Base-by-base conservation (phyloP, 2,113 vertebrate genomes). In the Paralichthys olivaceus region DNA sequence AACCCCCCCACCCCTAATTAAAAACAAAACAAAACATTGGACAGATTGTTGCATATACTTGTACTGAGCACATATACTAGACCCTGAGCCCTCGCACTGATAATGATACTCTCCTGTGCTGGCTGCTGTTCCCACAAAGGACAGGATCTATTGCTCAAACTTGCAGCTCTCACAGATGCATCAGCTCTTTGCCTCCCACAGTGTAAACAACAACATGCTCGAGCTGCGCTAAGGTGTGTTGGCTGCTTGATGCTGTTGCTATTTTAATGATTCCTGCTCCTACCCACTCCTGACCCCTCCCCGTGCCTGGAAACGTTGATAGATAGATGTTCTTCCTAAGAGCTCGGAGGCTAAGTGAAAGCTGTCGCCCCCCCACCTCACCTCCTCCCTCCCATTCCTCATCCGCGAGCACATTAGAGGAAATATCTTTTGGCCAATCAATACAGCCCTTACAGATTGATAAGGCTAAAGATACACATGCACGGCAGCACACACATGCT, bases 261-360 rank as follows among this genome's bases (percentile, higher is more conserved):
- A 83, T 88, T 87, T 87, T 75, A 89, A 86, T 54, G 76, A 80
- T 77, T 75, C 57, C 28, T 68, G 58, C 64, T 66, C 5, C 59
- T 78, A 62, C 73, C 68, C 23, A 17, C 65, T 83, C 66, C 85
- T 59, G 73, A 75, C 51, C 84, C 64, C 78, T 69, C 78, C 70
- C 75, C 43, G 58, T 89, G 80, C 87, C 84, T 88, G 87, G 87
- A 89, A 92, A 90, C 67, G 69, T 85, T 91, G 88, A 92, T 83
- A 87, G 85, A 90, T 88, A 86, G 81, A 88, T 81, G 75, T 84
- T 88, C 80, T 84, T 53, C 81, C 85, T 85, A 85, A 88, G 88
- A 86, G 90, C 90, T 89, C 2, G 54, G 62, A 89, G 84, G 85
- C 85, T 83, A 90, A 91, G 86, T 91, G 86, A 91, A 91, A 90